These are phyloP conservation scores for honey bee (Apis mellifera) DNA, from an alignment of 1,140 invertebrate genomes.

Conservation along the genomic window DNA sequence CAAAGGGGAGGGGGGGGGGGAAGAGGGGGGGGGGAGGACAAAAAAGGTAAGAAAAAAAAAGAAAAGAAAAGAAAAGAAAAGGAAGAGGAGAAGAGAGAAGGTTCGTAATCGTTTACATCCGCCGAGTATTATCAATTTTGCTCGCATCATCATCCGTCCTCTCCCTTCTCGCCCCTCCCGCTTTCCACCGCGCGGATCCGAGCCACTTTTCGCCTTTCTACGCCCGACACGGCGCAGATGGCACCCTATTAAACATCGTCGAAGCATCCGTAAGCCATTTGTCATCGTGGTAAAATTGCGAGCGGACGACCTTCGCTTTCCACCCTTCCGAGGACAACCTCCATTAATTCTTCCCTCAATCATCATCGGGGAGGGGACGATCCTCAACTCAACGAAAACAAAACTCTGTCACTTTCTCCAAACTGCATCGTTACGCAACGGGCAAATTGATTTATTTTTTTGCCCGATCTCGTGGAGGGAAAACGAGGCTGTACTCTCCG, in stretches of 20 bases:
- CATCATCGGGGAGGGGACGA: conserved; percentile 35
- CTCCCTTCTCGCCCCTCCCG: conserved; percentile 59
- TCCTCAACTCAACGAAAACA: conserved; percentile 2
- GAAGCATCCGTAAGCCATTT: conserved; percentile 64
- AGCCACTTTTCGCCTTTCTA: conserved; percentile 63
- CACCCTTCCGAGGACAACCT: conserved; percentile 60
- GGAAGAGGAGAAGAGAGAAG: conserved; percentile 39
- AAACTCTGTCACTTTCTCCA: conserved; percentile 45
- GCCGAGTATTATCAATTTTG: conserved; percentile 73
- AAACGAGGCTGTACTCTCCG: neutral
- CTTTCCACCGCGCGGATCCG: conserved; percentile 50
- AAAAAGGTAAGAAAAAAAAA: neutral
- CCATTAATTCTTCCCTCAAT: conserved; percentile 61
- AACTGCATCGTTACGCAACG: conserved; percentile 18
- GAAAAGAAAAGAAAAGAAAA: neutral
- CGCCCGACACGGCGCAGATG: conserved; percentile 60
- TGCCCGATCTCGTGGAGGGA: neutral
- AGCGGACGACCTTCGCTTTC: conserved; percentile 44
- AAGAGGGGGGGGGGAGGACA: too few species aligned
- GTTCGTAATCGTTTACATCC: conserved; percentile 72
- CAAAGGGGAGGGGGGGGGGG: too few species aligned
- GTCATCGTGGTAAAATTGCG: conserved; percentile 67
- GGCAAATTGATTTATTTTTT: conserved; percentile 29
- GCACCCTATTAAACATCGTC: conserved; percentile 65
- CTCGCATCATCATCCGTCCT: conserved; percentile 66